These are phyloP conservation scores for Ditula angustiorana DNA, from an alignment of 2,888 invertebrate species.

Conservation along the genomic window DNA sequence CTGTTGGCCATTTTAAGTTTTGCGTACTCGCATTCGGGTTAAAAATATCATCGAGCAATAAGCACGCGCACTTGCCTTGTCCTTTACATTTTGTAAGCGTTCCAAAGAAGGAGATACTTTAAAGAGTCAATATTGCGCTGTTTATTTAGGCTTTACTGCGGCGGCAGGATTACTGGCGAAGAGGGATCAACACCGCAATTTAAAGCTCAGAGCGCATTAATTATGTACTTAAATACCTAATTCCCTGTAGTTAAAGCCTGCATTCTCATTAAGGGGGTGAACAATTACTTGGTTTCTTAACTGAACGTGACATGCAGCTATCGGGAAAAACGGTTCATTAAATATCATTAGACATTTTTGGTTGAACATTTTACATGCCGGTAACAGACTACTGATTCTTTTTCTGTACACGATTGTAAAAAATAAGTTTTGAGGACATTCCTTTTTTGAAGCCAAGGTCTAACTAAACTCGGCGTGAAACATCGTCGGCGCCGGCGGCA, in stretches of 20 bases:
- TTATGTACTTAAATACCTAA: conserved; percentile 50
- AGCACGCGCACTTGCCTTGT: no score
- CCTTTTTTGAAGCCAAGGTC: neutral
- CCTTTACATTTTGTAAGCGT: no score
- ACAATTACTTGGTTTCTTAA: conserved; percentile 22
- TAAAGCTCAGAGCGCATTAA: conserved; percentile 53
- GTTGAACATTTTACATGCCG: no score
- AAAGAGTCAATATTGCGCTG: conserved; percentile 52
- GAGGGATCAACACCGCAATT: conserved; percentile 57
- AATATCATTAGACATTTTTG: no score
- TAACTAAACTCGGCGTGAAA: neutral
- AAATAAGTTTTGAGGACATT: neutral
- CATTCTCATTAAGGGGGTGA: conserved; percentile 40
- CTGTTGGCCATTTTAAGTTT: no score
- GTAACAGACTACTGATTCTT: no score
- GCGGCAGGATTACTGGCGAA: conserved; percentile 41
- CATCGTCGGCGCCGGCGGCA: neutral
- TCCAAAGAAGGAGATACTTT: neutral
- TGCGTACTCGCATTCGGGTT: no score
- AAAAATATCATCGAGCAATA: no score
- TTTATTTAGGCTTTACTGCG: conserved; percentile 51
- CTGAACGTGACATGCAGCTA: neutral
- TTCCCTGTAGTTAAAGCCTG: conserved; percentile 42
- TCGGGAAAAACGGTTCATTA: neutral
- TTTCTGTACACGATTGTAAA: neutral